Conservation (phyloP, 2,888 invertebrate species). For the Pemphredon lugubris region DNA sequence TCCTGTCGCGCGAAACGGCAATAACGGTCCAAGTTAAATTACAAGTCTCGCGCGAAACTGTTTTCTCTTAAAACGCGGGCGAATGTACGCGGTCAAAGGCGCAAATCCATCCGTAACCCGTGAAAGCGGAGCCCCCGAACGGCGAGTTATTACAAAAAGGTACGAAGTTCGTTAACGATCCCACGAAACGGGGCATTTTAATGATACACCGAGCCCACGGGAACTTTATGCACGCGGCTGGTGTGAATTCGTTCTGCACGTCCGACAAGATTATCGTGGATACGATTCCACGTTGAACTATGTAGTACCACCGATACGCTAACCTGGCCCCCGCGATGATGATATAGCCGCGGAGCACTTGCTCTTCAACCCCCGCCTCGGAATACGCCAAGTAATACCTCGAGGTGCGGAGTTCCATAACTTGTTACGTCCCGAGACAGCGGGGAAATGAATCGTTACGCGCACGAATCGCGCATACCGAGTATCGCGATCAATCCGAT, state of each 20-base stretch:
- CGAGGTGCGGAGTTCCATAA: conserved; percentile 34
- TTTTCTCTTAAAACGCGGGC: not conserved
- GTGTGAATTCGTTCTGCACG: conserved; percentile 30
- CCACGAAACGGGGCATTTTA: conserved; percentile 16
- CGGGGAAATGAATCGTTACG: conserved; percentile 13
- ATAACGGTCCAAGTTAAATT: not conserved
- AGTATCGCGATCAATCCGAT: not conserved
- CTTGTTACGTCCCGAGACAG: conserved; percentile 26
- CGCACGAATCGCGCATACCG: not conserved
- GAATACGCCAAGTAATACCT: conserved; percentile 43
- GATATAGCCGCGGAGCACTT: conserved; percentile 38
- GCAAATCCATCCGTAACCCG: not conserved
- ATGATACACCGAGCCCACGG: not conserved
- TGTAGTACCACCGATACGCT: conserved; percentile 41
- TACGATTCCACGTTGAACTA: conserved; percentile 34
- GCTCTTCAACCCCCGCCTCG: conserved; percentile 48
- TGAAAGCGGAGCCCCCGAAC: not conserved
- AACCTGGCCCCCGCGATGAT: conserved; percentile 42
- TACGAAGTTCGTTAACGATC: conserved; percentile 3
- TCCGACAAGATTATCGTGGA: conserved; percentile 41
- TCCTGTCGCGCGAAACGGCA: not conserved
- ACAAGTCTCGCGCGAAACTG: too few relatives aligned
- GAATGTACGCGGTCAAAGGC: not conserved
- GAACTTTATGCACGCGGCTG: conserved; percentile 9
- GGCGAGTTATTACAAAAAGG: conserved; percentile 4